phyloP scores from a whole-genome alignment of 2,797 vertebrate genomes.

The Salmo trutta region DNA sequence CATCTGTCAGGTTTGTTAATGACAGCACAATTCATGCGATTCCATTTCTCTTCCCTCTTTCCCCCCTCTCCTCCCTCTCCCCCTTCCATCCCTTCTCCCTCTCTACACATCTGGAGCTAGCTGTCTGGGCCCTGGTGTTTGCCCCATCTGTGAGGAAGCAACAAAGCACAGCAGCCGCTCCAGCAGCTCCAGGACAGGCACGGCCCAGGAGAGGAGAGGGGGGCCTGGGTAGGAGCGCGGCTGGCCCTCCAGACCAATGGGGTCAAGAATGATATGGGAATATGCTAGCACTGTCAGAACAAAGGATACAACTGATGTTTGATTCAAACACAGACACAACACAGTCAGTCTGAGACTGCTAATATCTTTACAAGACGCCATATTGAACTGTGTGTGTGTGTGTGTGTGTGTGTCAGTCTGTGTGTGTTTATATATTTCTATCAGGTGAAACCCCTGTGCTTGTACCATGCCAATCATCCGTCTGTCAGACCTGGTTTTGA shows the following conservation, averaged over 20 bases:
- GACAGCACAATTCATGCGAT: constrained; percentile 82
- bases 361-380: no score
- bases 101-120: constrained; percentile 77
- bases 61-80: constrained; percentile 58
- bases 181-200: constrained; percentile 67
- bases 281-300: background rate
- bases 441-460: constrained; percentile 60
- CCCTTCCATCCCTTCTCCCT: constrained; percentile 57
- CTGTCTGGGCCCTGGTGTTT: constrained; percentile 68
- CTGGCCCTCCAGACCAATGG: background rate
- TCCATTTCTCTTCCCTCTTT: constrained; percentile 53
- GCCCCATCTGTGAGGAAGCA: constrained; percentile 81
- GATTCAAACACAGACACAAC: background rate
- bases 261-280: background rate
- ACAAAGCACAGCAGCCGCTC: constrained; percentile 70
- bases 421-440: background rate
- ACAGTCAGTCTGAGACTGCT: no score
- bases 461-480: constrained; percentile 80
- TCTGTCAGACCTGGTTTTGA: constrained; percentile 72
- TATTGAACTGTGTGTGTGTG: no score
- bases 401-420: no score
- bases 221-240: constrained; percentile 21
- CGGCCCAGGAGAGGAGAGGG: constrained; percentile 39
- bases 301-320: background rate
- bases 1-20: constrained; percentile 88